These are phyloP conservation scores for Rhagium mordax DNA, from an alignment of 2,888 invertebrate species.

Conservation along the genomic window DNA sequence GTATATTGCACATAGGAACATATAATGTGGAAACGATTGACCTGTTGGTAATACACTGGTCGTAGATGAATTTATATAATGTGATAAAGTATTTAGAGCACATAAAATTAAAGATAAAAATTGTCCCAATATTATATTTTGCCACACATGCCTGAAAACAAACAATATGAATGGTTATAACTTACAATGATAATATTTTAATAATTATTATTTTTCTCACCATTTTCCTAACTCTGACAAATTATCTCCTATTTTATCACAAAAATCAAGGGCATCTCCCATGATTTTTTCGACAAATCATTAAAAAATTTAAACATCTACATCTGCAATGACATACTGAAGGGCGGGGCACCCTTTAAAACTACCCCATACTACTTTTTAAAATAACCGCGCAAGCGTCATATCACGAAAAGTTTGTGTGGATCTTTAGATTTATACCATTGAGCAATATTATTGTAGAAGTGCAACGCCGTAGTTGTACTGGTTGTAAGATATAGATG, in stretches of 20 bases:
- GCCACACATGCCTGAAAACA: constrained; percentile 78
- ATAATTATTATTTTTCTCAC: constrained; percentile 70
- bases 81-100: constrained; percentile 83
- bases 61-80: constrained; percentile 79
- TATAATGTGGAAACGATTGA: constrained; percentile 86
- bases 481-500: no score
- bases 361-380: constrained; percentile 39
- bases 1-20: constrained; percentile 83
- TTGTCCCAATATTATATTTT: constrained; percentile 82
- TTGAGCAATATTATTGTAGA: no score
- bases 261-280: constrained; percentile 71
- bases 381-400: constrained; percentile 53
- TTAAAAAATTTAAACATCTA: constrained; percentile 47
- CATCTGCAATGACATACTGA: constrained; percentile 44
- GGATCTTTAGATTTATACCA: no score
- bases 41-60: constrained; percentile 84
- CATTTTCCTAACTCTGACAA: constrained; percentile 81
- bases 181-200: background rate
- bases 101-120: constrained; percentile 83
- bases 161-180: background rate
- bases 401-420: no score
- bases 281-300: constrained; percentile 52
- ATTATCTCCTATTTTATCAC: constrained; percentile 79
- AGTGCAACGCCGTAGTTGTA: no score
- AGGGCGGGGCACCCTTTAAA: constrained; percentile 59